These are phyloP conservation scores for Rhinogobius similis DNA, from an alignment of 2,113 vertebrate species.

Conservation along the genomic window DNA sequence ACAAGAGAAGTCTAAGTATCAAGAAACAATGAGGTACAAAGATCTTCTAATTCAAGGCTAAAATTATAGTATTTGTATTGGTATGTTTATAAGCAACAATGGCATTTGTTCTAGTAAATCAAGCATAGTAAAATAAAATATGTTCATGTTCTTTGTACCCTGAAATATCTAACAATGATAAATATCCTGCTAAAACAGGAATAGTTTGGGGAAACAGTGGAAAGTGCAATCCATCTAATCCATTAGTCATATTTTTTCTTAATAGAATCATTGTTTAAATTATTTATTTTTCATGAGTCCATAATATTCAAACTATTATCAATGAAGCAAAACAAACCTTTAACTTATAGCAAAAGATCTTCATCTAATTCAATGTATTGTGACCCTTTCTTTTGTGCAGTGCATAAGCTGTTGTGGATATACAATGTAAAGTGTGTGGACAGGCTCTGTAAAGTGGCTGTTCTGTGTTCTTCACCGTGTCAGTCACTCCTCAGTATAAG, in stretches of 20 bases:
- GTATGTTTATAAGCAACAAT: not conserved
- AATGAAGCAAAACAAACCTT: too few species aligned
- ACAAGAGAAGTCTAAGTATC: slow-evolving; percentile 55
- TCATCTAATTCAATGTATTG: not conserved
- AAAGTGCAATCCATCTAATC: not conserved
- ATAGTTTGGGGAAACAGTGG: not conserved
- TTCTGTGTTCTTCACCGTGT: slow-evolving; percentile 32
- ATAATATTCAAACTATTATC: not conserved
- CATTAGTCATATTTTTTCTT: not conserved
- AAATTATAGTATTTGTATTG: not conserved
- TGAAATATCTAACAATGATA: too few species aligned
- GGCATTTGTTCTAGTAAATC: not conserved
- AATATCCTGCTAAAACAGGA: not conserved
- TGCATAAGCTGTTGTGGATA: slow-evolving; percentile 36
- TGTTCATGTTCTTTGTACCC: too few species aligned
- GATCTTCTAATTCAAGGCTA: too few species aligned
- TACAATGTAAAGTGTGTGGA: slow-evolving; percentile 47
- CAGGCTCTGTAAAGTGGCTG: slow-evolving; percentile 43
- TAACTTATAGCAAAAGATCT: not conserved
- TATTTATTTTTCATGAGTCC: not conserved
- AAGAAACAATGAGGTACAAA: not conserved
- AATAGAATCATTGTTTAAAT: too few species aligned
- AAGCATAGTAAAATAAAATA: too few species aligned
- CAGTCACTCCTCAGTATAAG: slow-evolving; percentile 47
- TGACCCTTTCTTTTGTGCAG: slow-evolving; percentile 11